Base-by-base conservation (phyloP, 2,888 invertebrate genomes). In the Clunio marinus region DNA sequence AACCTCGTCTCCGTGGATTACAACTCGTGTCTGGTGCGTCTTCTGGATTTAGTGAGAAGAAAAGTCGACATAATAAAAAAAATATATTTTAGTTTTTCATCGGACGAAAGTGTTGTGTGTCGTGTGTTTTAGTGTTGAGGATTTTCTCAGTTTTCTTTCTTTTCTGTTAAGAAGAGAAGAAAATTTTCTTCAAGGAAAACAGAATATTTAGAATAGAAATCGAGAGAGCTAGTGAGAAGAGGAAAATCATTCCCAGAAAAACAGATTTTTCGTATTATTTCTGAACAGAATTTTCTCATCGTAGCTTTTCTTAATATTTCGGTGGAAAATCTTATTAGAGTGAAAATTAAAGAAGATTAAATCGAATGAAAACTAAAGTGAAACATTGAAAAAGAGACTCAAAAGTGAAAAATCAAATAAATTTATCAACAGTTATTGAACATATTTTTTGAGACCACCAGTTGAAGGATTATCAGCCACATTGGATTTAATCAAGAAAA, bases 401-500 rank as follows among this genome's bases (percentile, higher is more conserved):
- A n/a, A n/a, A n/a, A 57, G 46, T 46, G 63, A n/a, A 37, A 41
- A 35, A 25, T 22, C 5, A 35, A 27, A 65, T 15, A 25, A 57
- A 57, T 27, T 25, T n/a, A n/a, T n/a, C n/a, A 51, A 51, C 51
- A 32, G 35, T 32, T 46, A 20, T 15, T 7, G 46, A 65, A 65
- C 46, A 46, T 46, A 65, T 45, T 46, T 41, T 62, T 66, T 35
- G 66, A 55, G 66, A 32, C 51, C 32, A 51, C 51, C 28, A 51
- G 55, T 13, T 63, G 28, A 66, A 55, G 55, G 35, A 15, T 63
- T 32, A 68, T 35, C 68, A 32, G 41, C 68, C 57, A 58, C 25
- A 58, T 57, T 68, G 68, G 68, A 68, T 68, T 68, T 68, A 68
- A 68, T 68, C 57, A 68, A 68, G 68, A 68, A 68, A 68, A 68